Percentiles rank a stretch among this genome's conserved stretches.
phyloP scores from a whole-genome alignment of 2,888 invertebrate genomes.

The Cataglyphis cursor region DNA sequence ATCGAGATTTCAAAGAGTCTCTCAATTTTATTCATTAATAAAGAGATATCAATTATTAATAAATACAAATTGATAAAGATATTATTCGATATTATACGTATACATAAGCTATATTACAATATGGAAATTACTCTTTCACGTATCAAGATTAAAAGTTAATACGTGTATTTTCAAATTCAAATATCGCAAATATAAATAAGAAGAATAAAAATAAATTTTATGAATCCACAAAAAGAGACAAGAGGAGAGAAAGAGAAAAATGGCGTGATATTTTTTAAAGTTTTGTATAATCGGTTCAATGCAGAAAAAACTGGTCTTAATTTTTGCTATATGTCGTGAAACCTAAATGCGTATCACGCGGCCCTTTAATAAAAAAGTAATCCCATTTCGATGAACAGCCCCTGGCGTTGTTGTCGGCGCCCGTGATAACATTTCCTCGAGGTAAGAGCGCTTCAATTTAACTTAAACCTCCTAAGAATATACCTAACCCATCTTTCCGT shows the following conservation, averaged over 20 bases:
- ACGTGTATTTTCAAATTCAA: neutral
- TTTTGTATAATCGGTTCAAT: conserved; percentile 29
- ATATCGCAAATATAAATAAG: neutral
- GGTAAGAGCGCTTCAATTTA: conserved; percentile 72
- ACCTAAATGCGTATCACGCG: conserved; percentile 45
- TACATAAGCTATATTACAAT: neutral
- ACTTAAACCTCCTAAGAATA: conserved; percentile 77
- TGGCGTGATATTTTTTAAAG: conserved; percentile 3
- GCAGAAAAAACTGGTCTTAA: conserved; percentile 21
- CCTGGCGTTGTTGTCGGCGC: conserved; percentile 43
- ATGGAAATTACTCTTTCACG: neutral
- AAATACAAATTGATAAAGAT: conserved; percentile 26
- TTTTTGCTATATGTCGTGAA: conserved; percentile 50
- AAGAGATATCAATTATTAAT: conserved; percentile 9
- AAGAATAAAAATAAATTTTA: conserved; percentile 19
- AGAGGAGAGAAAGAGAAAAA: neutral
- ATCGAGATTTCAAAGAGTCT: neutral
- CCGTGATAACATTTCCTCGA: conserved; percentile 61
- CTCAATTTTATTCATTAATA: neutral
- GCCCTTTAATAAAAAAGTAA: conserved; percentile 73
- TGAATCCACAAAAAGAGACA: neutral
- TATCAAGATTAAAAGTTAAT: neutral
- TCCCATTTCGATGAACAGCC: conserved; percentile 74
- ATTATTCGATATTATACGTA: neutral
- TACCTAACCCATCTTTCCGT: conserved; percentile 41